Conservation (phyloP, 2,797 vertebrate species). For the Characodon lateralis region DNA sequence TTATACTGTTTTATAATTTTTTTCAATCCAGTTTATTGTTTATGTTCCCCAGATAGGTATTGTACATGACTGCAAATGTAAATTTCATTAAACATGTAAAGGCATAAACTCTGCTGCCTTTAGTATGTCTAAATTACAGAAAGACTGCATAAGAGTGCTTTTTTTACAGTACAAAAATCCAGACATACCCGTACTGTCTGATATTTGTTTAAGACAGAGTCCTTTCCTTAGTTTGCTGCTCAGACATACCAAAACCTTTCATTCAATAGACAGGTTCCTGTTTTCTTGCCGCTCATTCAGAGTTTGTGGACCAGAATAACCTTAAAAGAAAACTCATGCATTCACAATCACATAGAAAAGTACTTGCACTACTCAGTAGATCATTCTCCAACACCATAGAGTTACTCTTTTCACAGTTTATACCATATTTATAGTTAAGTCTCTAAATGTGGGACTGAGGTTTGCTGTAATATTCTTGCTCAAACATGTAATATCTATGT, state of each 20-base stretch:
- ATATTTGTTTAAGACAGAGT: constrained; percentile 12
- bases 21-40: constrained; percentile 48
- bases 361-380: not conserved
- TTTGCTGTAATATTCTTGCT: constrained; percentile 31
- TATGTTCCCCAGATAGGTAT: constrained; percentile 29
- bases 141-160: not conserved
- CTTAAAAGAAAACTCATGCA: constrained; percentile 35
- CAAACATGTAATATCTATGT: constrained; percentile 33
- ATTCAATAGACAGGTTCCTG: constrained; percentile 63
- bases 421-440: not conserved
- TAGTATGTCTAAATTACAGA: constrained; percentile 13
- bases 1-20: constrained; percentile 13
- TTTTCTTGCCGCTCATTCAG: constrained; percentile 70
- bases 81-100: constrained; percentile 5
- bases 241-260: constrained; percentile 47
- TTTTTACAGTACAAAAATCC: constrained; percentile 2
- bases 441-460: constrained; percentile 1
- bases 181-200: constrained; percentile 18
- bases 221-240: constrained; percentile 18
- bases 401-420: not conserved
- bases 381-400: not conserved
- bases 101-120: constrained; percentile 11
- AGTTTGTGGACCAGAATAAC: constrained; percentile 52
- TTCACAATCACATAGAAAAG: constrained; percentile 10
- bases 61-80: constrained; percentile 26